Evolutionary conservation across 2,888 invertebrate species (phyloP).

Genomic region (Metalampra italica): DNA sequence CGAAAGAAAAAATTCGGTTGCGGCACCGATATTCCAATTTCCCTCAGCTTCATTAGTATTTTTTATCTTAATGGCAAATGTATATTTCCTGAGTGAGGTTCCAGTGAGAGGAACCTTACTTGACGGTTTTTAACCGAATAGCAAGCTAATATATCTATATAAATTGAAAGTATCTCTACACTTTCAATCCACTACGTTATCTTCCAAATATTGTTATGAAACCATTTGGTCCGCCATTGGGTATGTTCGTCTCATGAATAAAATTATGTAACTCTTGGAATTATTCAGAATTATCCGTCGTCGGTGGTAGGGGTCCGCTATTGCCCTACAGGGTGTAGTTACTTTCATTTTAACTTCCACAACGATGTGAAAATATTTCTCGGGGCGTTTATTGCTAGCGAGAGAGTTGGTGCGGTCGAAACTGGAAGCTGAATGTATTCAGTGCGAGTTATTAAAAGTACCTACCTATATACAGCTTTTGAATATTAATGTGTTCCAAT

Average conservation of each 20-base stretch:
- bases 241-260: slow-evolving; percentile 60
- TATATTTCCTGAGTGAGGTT: no score
- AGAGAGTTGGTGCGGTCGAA: slow-evolving; percentile 55
- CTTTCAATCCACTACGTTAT: slow-evolving; percentile 6
- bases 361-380: slow-evolving; percentile 77
- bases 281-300: slow-evolving; percentile 58
- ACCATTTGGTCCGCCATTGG: slow-evolving; percentile 46
- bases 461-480: slow-evolving; percentile 13
- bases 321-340: slow-evolving; percentile 69
- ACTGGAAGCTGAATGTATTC: slow-evolving; percentile 35
- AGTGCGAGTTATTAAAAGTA: slow-evolving; percentile 30
- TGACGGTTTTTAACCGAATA: no score
- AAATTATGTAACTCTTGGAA: slow-evolving; percentile 64
- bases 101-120: no score
- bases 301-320: slow-evolving; percentile 47
- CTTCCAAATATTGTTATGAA: slow-evolving; percentile 40
- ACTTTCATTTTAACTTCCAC: slow-evolving; percentile 75
- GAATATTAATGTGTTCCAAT: neutral
- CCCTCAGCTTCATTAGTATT: no score
- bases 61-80: no score
- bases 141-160: no score
- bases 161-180: no score
- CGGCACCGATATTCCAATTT: no score
- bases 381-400: slow-evolving; percentile 66
- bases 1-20: no score